These are phyloP conservation scores for Lates japonicus DNA, from an alignment of 2,797 vertebrate species.

Conservation along the genomic window DNA sequence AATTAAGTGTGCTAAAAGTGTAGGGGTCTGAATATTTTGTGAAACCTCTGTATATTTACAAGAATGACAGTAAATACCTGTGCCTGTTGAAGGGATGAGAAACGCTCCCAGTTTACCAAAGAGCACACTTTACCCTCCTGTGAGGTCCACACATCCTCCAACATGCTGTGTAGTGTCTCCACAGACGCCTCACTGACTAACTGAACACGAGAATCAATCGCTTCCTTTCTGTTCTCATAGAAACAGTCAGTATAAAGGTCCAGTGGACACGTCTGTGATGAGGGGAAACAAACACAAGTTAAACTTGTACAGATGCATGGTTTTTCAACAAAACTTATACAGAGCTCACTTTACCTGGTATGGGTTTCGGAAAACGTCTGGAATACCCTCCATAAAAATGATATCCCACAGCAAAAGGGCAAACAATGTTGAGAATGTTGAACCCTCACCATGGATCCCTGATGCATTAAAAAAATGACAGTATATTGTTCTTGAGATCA, in stretches of 20 bases:
- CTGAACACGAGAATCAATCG: constrained; percentile 87
- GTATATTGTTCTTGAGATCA: not conserved
- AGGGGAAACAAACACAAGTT: not conserved
- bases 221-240: constrained; percentile 89
- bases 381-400: constrained; percentile 92
- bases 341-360: constrained; percentile 90
- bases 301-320: not conserved
- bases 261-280: constrained; percentile 88
- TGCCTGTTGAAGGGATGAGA: constrained; percentile 87
- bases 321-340: not conserved
- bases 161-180: constrained; percentile 83
- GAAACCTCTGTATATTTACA: not conserved
- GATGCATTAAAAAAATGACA: not conserved
- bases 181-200: constrained; percentile 82
- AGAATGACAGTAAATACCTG: constrained; percentile 74
- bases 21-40: not conserved
- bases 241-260: constrained; percentile 96
- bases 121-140: constrained; percentile 85
- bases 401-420: constrained; percentile 95
- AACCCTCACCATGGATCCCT: constrained; percentile 98
- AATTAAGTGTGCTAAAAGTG: not conserved
- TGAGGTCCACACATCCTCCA: constrained; percentile 88
- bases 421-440: constrained; percentile 92
- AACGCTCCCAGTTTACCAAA: constrained; percentile 92
- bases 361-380: constrained; percentile 93